phyloP scores from a whole-genome alignment of 2,113 vertebrate species.

The Gasterosteus aculeatus region DNA sequence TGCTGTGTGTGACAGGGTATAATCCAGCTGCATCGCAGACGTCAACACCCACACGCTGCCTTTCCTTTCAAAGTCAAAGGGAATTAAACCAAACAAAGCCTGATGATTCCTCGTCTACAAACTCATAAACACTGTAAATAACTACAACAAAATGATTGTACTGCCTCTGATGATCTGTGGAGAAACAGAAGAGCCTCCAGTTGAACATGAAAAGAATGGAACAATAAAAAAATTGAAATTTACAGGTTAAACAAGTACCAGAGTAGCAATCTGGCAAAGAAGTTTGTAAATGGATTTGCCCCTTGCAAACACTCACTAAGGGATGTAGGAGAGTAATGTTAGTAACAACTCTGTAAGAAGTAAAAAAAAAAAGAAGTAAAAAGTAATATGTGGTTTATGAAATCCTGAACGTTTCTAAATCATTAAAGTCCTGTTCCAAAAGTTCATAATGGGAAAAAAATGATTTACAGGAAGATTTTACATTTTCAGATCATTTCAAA shows the following conservation, averaged over 20 bases:
- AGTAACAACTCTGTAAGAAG: background rate
- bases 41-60: constrained; percentile 47
- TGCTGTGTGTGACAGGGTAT: constrained; percentile 61
- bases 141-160: background rate
- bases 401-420: background rate
- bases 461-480: background rate
- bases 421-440: background rate
- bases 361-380: no score
- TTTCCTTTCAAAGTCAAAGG: constrained; percentile 24
- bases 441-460: background rate
- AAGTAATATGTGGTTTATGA: background rate
- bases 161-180: background rate
- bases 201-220: background rate
- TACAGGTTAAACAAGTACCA: background rate
- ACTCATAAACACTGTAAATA: background rate
- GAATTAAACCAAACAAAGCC: constrained; percentile 31
- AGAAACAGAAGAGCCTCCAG: background rate
- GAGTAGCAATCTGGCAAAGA: background rate
- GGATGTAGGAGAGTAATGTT: background rate
- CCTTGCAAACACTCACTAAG: background rate
- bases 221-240: background rate
- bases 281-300: background rate
- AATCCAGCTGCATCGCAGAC: constrained; percentile 55
- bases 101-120: constrained; percentile 4
- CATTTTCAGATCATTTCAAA: background rate